These are phyloP conservation scores for Phaenicophaeus curvirostris DNA, from an alignment of 2,797 vertebrate genomes.

Conservation along the genomic window DNA sequence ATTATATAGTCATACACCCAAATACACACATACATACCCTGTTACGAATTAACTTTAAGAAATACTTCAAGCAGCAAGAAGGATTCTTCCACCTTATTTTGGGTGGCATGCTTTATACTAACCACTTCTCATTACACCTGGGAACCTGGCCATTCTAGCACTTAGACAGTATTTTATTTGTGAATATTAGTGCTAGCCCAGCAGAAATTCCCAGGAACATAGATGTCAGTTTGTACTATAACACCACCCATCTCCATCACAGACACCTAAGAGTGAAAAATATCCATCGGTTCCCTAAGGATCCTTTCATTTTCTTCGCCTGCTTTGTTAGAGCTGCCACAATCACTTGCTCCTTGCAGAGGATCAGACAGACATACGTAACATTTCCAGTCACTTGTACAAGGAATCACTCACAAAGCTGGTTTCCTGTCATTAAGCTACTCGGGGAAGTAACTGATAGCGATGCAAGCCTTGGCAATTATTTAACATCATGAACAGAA, in stretches of 20 bases:
- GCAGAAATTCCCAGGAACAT: not conserved
- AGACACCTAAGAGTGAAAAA: not conserved
- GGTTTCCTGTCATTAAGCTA: slow-evolving; percentile 5
- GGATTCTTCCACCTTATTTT: not conserved
- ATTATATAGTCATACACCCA: not conserved
- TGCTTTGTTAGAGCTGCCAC: slow-evolving; percentile 14
- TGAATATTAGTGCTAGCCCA: not conserved
- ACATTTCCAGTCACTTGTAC: not conserved
- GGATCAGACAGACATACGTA: not conserved
- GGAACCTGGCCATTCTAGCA: not conserved
- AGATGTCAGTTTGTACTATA: not conserved
- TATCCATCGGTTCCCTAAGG: not conserved
- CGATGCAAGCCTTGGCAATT: slow-evolving; percentile 17
- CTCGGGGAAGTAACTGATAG: not conserved
- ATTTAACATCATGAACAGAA: slow-evolving; percentile 28
- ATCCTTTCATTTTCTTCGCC: slow-evolving; percentile 4
- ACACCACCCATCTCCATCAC: not conserved
- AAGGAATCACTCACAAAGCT: not conserved
- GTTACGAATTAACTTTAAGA: not conserved
- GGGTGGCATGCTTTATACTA: not conserved
- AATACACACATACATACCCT: not conserved
- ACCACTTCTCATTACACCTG: not conserved
- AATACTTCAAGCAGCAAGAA: not conserved
- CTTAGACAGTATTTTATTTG: not conserved
- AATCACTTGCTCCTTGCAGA: not conserved